Base-by-base conservation (phyloP, 2,797 vertebrate genomes). In the Gastrophryne carolinensis region DNA sequence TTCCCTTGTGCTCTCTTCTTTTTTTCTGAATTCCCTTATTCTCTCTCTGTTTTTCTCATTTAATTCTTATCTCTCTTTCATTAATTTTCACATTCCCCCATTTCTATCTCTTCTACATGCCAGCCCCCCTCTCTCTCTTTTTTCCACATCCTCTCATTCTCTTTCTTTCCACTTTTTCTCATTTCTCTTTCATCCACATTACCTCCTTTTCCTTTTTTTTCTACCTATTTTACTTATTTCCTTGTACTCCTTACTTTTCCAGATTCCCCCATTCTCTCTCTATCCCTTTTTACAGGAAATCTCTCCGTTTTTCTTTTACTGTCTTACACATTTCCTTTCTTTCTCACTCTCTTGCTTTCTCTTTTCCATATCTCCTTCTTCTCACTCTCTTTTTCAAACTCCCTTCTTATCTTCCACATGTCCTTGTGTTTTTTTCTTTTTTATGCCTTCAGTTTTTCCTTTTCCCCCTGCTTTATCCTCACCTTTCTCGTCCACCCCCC, bases 211-310 rank as follows among this genome's bases (percentile, higher is more conserved):
- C 19, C 13, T 52, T n/a, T 2, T 4, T 2, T 3, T 0, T 0
- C n/a, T n/a, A n/a, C n/a, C n/a, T n/a, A n/a, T n/a, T n/a, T n/a
- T n/a, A n/a, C n/a, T n/a, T n/a, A n/a, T 12, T 3, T 12, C 32
- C 2, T 7, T 37, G 35, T 5, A 5, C 23, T 2, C 34, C 30
- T 5, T 8, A 52, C 1, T 1, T n/a, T 2, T 11, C 17, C 21
- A 3, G 47, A 4, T 6, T 1, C 24, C 8, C 4, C 12, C 0
- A 12, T 3, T 21, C 10, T 17, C 27, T 21, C 35, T 37, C 6
- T 12, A 13, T 19, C 27, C 3, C 9, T 11, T 15, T 1, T 1
- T 2, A 9, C 1, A 0, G 0, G 0, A 15, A 39, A 17, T 2
- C 26, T 10, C 3, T 6, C 35, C 35, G 6, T 6, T 7, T 37